phyloP scores from a whole-genome alignment of 2,888 invertebrate species.

The Hydraecia micacea region DNA sequence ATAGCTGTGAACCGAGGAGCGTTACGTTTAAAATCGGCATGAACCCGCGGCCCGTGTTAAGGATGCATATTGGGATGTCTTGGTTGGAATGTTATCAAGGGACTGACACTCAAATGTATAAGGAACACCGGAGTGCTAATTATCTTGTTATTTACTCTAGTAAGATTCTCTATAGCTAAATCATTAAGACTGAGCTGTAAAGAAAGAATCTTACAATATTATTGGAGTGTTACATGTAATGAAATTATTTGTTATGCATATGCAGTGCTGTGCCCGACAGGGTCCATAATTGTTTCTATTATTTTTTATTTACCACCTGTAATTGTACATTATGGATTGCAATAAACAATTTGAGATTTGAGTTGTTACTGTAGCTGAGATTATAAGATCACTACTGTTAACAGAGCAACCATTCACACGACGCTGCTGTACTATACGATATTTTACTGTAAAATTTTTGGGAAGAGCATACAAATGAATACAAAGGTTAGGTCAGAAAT shows the following conservation, averaged over 20 bases:
- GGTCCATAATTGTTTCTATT: too few species aligned
- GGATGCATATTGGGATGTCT: too few species aligned
- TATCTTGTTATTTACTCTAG: conserved; percentile 84
- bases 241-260: background rate
- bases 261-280: too few species aligned
- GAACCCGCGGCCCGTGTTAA: background rate
- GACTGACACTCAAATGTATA: conserved; percentile 86
- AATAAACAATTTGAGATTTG: too few species aligned
- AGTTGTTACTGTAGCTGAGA: background rate
- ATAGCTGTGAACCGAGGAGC: background rate
- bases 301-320: too few species aligned
- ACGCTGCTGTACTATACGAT: background rate
- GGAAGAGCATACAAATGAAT: background rate
- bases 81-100: conserved; percentile 78
- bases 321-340: too few species aligned
- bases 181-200: conserved; percentile 69
- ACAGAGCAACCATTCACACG: background rate
- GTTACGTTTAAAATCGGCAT: too few species aligned
- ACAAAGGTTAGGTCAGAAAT: background rate
- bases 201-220: conserved; percentile 75
- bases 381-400: background rate
- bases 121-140: conserved; percentile 84
- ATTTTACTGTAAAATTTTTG: background rate
- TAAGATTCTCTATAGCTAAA: conserved; percentile 77
- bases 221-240: background rate